phyloP scores from a whole-genome alignment of 2,113 vertebrate genomes.

The Carlito syrichta region DNA sequence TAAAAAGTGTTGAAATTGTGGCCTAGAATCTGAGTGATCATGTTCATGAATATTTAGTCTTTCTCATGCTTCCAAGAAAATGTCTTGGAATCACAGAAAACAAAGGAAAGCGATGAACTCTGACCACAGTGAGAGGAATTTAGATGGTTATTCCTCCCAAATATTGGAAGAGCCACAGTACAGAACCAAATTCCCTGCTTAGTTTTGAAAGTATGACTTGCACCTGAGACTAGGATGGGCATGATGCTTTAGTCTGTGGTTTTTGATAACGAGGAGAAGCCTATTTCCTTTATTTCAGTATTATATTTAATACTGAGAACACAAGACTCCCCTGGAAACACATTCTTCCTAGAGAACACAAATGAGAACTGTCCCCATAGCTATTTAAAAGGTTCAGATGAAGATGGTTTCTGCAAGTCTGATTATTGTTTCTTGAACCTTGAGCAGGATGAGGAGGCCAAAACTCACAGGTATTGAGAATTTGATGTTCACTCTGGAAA shows the following conservation, averaged over 20 bases:
- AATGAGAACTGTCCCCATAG: not conserved
- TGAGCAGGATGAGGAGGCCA: not conserved
- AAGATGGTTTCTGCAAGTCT: not conserved
- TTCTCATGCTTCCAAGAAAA: not conserved
- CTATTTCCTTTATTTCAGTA: not conserved
- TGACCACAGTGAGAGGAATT: not conserved
- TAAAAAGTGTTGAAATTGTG: not conserved
- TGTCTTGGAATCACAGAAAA: not conserved
- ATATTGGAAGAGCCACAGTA: fast-evolving
- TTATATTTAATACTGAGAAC: not conserved
- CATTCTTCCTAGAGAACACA: not conserved
- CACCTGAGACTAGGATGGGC: not conserved
- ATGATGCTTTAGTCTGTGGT: not conserved
- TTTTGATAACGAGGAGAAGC: not conserved
- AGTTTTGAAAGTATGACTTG: not conserved
- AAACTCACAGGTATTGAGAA: not conserved
- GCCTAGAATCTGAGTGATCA: not conserved
- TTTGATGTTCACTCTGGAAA: not conserved
- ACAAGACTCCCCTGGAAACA: not conserved
- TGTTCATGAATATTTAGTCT: not conserved
- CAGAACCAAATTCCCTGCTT: not conserved
- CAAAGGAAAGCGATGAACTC: not conserved
- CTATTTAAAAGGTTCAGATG: not conserved
- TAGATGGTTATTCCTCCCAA: not conserved
- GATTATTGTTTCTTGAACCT: not conserved